Conservation (phyloP, 2,888 invertebrate species). For the Branchellion lobata region DNA sequence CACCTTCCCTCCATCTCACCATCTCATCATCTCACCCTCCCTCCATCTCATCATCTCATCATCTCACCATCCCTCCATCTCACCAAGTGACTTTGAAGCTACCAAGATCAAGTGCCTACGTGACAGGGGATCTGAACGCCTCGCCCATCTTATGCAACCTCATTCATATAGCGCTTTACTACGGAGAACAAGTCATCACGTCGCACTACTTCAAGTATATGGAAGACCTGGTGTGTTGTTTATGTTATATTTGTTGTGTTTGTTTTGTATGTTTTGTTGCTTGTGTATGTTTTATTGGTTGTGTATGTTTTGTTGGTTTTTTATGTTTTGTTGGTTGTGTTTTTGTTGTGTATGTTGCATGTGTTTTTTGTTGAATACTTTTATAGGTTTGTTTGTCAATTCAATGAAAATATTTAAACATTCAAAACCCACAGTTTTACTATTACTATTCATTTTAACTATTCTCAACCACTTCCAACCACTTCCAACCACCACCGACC, state of each 20-base stretch:
- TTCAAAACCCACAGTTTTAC: too few species aligned
- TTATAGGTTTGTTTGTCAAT: too few species aligned
- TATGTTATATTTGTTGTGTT: not conserved
- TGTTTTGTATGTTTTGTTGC: not conserved
- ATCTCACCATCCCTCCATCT: not conserved
- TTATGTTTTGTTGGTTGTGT: conserved; percentile 14
- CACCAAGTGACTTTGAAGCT: not conserved
- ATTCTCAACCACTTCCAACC: too few species aligned
- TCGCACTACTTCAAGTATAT: conserved; percentile 61
- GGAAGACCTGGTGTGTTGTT: conserved; percentile 58
- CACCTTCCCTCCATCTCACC: not conserved
- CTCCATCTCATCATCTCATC: too few species aligned
- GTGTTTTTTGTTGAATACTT: too few species aligned
- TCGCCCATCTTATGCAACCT: conserved; percentile 85
- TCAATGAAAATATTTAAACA: too few species aligned
- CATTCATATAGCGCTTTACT: conserved; percentile 74
- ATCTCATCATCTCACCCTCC: not conserved
- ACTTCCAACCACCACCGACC: too few species aligned
- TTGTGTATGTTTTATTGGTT: too few species aligned
- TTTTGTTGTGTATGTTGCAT: not conserved
- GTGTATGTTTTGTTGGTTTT: not conserved
- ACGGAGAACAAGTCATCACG: conserved; percentile 61
- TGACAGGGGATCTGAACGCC: conserved; percentile 77
- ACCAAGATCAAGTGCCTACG: conserved; percentile 37
- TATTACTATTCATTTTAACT: too few species aligned